phyloP scores from a whole-genome alignment of 1,140 invertebrate genomes.

The Pachyrhynchus sulphureomaculatus region DNA sequence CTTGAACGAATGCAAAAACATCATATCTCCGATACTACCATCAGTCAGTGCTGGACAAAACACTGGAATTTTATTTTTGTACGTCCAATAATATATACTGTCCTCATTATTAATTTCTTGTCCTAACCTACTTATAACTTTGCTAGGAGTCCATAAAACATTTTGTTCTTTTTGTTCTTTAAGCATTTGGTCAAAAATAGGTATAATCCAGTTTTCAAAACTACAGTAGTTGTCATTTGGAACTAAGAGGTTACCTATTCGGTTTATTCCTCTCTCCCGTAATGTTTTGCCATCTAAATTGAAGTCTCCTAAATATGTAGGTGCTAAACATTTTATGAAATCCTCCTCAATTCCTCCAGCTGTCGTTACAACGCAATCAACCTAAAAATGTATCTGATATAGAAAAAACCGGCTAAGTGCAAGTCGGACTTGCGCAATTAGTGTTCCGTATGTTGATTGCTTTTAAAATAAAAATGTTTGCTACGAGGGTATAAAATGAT shows the following conservation, averaged over 20 bases:
- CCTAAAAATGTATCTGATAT: constrained; percentile 50
- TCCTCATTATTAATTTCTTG: constrained; percentile 87
- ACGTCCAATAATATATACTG: constrained; percentile 98
- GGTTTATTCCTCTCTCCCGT: constrained; percentile 88
- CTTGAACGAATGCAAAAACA: constrained; percentile 96
- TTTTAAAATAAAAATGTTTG: too few relatives aligned
- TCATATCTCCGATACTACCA: constrained; percentile 98
- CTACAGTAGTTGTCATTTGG: constrained; percentile 98
- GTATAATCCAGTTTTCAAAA: constrained; percentile 98
- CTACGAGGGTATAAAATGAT: too few relatives aligned
- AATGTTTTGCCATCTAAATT: constrained; percentile 75
- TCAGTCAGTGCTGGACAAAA: constrained; percentile 98
- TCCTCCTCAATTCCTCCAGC: constrained; percentile 99
- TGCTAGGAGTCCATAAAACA: constrained; percentile 91
- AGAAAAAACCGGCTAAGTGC: too few relatives aligned
- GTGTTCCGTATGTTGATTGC: too few relatives aligned
- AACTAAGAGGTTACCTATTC: constrained; percentile 96
- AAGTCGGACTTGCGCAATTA: too few relatives aligned
- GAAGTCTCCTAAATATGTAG: constrained; percentile 93
- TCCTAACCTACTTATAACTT: constrained; percentile 80
- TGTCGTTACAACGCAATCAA: constrained; percentile 97
- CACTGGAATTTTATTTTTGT: constrained; percentile 96
- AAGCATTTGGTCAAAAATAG: constrained; percentile 89
- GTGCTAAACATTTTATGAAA: constrained; percentile 96
- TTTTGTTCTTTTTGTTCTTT: constrained; percentile 79